Base-by-base conservation (phyloP, 2,797 vertebrate genomes). In the Neosilurus mollespiculum region DNA sequence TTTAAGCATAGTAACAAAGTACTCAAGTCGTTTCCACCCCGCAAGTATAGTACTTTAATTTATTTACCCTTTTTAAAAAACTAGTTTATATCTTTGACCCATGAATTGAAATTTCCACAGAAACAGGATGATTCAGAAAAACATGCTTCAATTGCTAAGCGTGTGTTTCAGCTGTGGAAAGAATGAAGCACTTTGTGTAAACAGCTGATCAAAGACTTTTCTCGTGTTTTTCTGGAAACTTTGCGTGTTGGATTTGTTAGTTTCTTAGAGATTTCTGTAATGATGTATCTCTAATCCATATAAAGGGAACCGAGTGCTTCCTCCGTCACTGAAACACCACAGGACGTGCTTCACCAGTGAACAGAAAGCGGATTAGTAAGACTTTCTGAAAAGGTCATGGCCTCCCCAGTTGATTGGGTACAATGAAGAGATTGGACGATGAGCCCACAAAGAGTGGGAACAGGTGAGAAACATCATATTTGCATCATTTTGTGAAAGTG, bases 361-460 rank as follows among this genome's bases (percentile, higher is more conserved):
- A 51, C 59, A 15, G n/a, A 56, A 22, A 70, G 15, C 24, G 9
- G 37, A 61, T 72, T 71, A 34, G 43, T 24, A 43, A 66, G 20
- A 83, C 34, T 73, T 73, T 77, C 80, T 72, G 56, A 77, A 61
- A 66, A 24, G 8, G 22, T 78, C 61, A 49, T 61, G 30, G 3
- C 34, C 12, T 64, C 22, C 58, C 73, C 67, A 87, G 71, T 51
- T 78, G 56, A 87, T 54, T 84, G 43, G 66, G 30, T 61, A 66
- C 61, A 71, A 89, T 90, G 83, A 87, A 83, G 30, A 83, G 85
- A 51, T 54, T 86, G 34, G 80, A 87, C 22, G 85, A 86, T 43
- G 84, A 88, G 71, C 53, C 81, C 26, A 77, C 49, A 84, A 58
- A 72, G 62, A 73, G 71, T 64, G 61, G 72, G 20, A 81, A 81